Percentiles rank a stretch among this genome's conserved stretches.
Evolutionary conservation across 2,113 vertebrate genomes (phyloP).

Genomic region (Amazona guildingii): DNA sequence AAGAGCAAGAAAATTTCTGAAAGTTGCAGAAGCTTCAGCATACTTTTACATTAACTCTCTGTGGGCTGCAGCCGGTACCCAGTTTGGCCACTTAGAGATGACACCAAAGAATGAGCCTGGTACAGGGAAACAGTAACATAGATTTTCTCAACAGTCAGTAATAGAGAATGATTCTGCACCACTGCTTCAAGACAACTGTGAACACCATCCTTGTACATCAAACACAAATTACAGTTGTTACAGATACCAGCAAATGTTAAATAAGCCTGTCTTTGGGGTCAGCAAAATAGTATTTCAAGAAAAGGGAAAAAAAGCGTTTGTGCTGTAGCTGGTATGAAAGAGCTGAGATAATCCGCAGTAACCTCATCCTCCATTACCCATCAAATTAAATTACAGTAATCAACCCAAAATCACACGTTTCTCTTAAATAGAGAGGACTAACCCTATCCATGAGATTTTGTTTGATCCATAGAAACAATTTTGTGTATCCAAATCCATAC

Average conservation of each 20-base stretch:
- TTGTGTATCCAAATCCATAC: background rate
- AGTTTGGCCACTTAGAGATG: background rate
- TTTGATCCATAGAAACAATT: background rate
- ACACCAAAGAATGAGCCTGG: background rate
- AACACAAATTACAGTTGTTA: background rate
- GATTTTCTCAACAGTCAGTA: conserved; percentile 15
- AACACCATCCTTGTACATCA: background rate
- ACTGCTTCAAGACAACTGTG: background rate
- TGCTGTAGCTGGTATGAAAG: background rate
- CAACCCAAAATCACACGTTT: background rate
- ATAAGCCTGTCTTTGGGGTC: background rate
- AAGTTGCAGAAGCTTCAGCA: background rate
- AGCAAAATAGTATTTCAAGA: background rate
- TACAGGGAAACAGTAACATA: background rate
- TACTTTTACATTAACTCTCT: background rate
- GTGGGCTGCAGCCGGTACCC: background rate
- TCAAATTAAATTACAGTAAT: background rate
- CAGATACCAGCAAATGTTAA: background rate
- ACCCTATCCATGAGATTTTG: background rate
- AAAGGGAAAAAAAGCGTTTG: background rate
- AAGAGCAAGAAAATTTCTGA: background rate
- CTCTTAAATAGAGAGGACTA: background rate
- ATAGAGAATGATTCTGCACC: background rate
- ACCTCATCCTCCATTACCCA: background rate
- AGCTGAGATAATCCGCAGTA: background rate